Percentiles rank a stretch among this genome's conserved stretches.
phyloP scores from a whole-genome alignment of 1,140 invertebrate genomes.

The Ceratina japonica region DNA sequence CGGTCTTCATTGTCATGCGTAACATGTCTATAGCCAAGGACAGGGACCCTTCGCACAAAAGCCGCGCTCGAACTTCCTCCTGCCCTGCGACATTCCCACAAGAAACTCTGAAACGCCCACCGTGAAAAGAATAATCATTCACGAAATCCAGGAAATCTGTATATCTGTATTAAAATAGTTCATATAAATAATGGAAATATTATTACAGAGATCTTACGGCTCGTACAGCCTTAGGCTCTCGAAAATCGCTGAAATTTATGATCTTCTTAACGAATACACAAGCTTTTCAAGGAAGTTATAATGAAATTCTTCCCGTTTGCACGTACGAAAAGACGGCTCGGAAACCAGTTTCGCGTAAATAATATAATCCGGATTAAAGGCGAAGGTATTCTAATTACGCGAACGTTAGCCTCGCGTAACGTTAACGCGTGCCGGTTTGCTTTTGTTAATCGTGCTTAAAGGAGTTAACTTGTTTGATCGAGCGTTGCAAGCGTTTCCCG shows the following conservation, averaged over 20 bases:
- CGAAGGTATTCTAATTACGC: not conserved
- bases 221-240: no score
- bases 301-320: no score
- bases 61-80: slow-evolving; percentile 22
- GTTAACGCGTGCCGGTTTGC: slow-evolving; percentile 7
- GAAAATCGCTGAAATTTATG: no score
- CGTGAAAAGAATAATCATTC: no score
- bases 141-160: no score
- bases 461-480: not conserved
- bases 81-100: slow-evolving; percentile 14
- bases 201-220: no score
- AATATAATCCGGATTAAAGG: slow-evolving; percentile 13
- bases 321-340: no score
- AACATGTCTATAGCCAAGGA: not conserved
- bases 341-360: no score
- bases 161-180: no score
- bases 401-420: slow-evolving; percentile 12
- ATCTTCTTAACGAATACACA: no score
- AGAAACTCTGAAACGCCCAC: slow-evolving; percentile 7
- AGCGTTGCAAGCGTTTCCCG: slow-evolving; percentile 4
- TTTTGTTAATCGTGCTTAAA: slow-evolving; percentile 22
- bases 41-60: slow-evolving; percentile 24
- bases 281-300: no score
- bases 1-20: slow-evolving; percentile 1
- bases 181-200: no score